Conservation (phyloP, 2,113 vertebrate species). For the Candoia aspera region DNA sequence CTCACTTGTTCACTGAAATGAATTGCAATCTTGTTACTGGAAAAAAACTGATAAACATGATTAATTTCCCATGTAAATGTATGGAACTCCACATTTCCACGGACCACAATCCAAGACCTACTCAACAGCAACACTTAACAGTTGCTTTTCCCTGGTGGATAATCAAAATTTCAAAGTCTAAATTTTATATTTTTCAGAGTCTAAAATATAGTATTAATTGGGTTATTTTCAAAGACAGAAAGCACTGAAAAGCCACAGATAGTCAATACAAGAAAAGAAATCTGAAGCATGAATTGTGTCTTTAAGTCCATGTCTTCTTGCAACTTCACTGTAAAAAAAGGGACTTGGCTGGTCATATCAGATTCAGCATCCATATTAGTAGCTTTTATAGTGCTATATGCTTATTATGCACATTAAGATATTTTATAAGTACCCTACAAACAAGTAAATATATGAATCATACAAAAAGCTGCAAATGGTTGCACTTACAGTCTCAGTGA, state of each 20-base stretch:
- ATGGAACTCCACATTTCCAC: background rate
- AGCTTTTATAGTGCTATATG: background rate
- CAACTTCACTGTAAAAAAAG: background rate
- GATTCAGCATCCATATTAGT: background rate
- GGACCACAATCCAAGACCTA: slow-evolving; percentile 40
- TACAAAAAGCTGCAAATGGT: background rate
- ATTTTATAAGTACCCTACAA: background rate
- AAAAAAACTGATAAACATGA: slow-evolving; percentile 51
- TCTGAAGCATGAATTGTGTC: background rate
- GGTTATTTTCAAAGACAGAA: background rate
- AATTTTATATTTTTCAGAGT: slow-evolving; percentile 19
- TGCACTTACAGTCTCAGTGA: background rate
- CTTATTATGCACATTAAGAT: background rate
- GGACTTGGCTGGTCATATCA: background rate
- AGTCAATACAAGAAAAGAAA: background rate
- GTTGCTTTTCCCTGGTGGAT: background rate
- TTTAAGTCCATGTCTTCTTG: background rate
- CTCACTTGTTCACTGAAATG: slow-evolving; percentile 52
- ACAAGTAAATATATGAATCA: background rate
- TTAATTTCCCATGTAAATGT: slow-evolving; percentile 49
- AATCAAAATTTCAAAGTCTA: slow-evolving; percentile 36
- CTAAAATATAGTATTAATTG: slow-evolving; percentile 2
- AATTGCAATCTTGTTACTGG: slow-evolving; percentile 48
- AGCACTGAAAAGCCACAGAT: background rate
- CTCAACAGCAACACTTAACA: background rate